Conservation (phyloP, 2,113 vertebrate species). For the Galemys pyrenaicus region DNA sequence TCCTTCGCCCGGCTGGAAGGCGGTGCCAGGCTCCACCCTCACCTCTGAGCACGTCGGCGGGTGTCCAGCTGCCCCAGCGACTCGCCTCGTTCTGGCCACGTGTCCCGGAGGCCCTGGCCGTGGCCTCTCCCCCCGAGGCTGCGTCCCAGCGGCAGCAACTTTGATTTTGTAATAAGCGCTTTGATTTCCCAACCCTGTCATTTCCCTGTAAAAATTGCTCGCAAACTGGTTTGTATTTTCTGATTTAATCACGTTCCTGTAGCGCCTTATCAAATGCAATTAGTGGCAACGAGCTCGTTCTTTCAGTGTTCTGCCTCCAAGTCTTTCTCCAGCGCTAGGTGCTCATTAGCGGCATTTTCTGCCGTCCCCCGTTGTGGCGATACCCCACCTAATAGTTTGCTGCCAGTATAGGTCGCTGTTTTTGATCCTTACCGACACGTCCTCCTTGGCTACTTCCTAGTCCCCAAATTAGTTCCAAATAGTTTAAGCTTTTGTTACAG, state of each 20-base stretch:
- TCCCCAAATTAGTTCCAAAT: neutral
- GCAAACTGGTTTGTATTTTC: conserved; percentile 6
- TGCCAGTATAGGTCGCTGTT: neutral
- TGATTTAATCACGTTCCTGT: neutral
- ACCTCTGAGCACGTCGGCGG: neutral
- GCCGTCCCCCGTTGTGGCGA: neutral
- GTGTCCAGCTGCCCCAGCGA: neutral
- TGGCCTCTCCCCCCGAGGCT: neutral
- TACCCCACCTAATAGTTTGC: neutral
- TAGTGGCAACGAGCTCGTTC: neutral
- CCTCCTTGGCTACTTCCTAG: neutral
- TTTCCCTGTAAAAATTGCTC: conserved; percentile 40
- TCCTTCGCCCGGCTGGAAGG: neutral
- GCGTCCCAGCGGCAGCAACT: neutral
- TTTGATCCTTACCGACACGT: conserved; percentile 2
- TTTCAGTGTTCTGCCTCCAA: conserved; percentile 14
- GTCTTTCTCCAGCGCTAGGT: neutral
- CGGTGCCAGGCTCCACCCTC: neutral
- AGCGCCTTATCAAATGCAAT: conserved; percentile 9
- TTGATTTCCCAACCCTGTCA: conserved; percentile 36
- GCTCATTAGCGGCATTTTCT: neutral
- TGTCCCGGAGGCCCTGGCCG: neutral
- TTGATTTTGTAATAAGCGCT: conserved; percentile 40
- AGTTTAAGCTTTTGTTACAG: neutral
- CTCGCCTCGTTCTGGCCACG: neutral